Evolutionary conservation across 2,888 invertebrate genomes (phyloP), one percentile per base, ranked within the genome.

Genomic region (Muscina levida): DNA sequence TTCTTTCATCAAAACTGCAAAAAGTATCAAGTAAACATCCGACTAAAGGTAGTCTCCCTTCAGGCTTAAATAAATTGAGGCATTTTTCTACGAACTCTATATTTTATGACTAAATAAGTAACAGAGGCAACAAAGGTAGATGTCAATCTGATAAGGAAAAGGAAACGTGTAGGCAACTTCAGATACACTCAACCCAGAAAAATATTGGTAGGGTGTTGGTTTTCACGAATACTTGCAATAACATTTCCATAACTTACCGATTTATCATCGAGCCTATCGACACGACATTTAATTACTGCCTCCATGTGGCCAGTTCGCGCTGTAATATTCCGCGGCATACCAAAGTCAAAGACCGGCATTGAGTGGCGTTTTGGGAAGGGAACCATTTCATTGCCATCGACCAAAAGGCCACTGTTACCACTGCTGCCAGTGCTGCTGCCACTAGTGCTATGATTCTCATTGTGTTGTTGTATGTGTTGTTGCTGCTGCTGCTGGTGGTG

Each of bases 241-340:
- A 46, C n/a, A 46, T 46, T 42, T 65, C 19, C 15, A 15, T 48
- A 19, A 85, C 87, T 86, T 90, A 96, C 96, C 92, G 95, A 95
- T 92, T 96, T 96, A 91, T 96, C 96, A 71, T 96, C 95, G 42
- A 97, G 93, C 88, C 95, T 95, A 91, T 96, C 95, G 83, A 97
- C 96, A 88, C 96, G 93, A 91, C 97, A 97, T 91, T 96, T 96
- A 87, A 97, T 93, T 91, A 96, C 95, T 67, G 96, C 96, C 80
- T 88, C 88, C 82, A 96, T 95, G 91, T 96, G 96, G 11, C 96
- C 96, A 78, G 96, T 95, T 84, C 96, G 95, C 22, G 95, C 95
- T 65, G 96, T 96, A 85, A 97, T 95, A 91, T 96, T 96, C 85
- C 96, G 92, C 51, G 95, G 94, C 88, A 96, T 95, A 90, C 95